Evolutionary conservation across 2,113 vertebrate genomes (phyloP).

Genomic region (Brachyistius frenatus): DNA sequence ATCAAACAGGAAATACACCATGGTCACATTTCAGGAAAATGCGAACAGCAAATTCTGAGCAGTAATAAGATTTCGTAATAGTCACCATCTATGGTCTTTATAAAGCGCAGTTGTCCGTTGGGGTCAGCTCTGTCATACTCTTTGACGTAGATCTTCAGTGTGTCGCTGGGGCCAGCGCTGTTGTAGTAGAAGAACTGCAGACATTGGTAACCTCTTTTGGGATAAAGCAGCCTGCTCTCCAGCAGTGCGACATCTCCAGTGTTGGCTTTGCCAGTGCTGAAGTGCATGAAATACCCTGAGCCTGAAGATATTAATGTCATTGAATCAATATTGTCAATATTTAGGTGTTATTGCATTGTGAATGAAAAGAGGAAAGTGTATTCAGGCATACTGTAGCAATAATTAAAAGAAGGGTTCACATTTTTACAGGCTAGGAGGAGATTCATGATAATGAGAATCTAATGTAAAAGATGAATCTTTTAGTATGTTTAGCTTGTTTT

Average conservation of each 20-base stretch:
- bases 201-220: slow-evolving; percentile 90
- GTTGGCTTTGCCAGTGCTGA: slow-evolving; percentile 75
- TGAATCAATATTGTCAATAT: slow-evolving; percentile 6
- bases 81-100: slow-evolving; percentile 87
- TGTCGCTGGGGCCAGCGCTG: slow-evolving; percentile 81
- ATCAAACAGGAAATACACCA: neutral
- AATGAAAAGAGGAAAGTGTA: neutral
- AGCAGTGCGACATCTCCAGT: slow-evolving; percentile 79
- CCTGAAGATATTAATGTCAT: slow-evolving; percentile 73
- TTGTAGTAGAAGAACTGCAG: slow-evolving; percentile 93
- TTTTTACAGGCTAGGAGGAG: too few species aligned
- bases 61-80: neutral
- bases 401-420: too few species aligned
- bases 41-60: neutral
- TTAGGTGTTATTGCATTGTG: neutral
- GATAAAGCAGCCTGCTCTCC: slow-evolving; percentile 90
- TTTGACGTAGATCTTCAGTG: slow-evolving; percentile 84
- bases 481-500: too few species aligned
- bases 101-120: slow-evolving; percentile 79
- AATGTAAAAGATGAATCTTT: too few species aligned
- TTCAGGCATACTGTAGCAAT: too few species aligned
- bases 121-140: slow-evolving; percentile 82
- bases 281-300: slow-evolving; percentile 94
- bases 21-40: neutral
- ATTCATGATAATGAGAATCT: too few species aligned